These are phyloP conservation scores for Hemitrygon akajei DNA, from an alignment of 2,797 vertebrate species.

Conservation along the genomic window DNA sequence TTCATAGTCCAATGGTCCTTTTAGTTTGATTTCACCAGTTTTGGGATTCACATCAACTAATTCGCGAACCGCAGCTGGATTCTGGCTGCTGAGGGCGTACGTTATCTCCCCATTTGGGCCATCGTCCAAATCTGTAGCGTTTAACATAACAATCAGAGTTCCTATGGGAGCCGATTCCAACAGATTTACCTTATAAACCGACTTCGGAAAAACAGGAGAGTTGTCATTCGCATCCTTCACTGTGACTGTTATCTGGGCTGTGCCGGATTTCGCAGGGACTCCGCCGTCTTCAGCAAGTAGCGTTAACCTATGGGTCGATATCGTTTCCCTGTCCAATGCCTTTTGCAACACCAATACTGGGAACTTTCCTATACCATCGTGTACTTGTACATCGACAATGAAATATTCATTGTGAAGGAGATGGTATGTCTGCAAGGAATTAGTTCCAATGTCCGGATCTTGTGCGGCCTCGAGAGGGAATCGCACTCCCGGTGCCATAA, in stretches of 20 bases:
- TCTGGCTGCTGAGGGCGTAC: neutral
- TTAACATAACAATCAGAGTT: conserved; percentile 43
- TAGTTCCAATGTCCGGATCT: neutral
- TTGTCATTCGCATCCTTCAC: conserved; percentile 39
- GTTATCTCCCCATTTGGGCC: neutral
- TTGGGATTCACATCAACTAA: conserved; percentile 43
- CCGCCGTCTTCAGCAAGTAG: neutral
- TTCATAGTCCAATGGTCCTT: neutral
- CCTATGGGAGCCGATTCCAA: conserved; percentile 46
- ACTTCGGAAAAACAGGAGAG: neutral
- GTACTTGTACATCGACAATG: neutral
- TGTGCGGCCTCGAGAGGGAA: neutral
- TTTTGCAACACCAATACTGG: neutral
- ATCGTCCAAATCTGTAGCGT: neutral
- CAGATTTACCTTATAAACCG: neutral
- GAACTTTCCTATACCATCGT: no score
- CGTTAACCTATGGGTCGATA: neutral
- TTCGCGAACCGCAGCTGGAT: conserved; percentile 44
- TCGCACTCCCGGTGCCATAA: neutral
- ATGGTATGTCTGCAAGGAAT: neutral
- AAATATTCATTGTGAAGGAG: neutral
- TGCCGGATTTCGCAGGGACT: neutral
- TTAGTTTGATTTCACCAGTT: neutral
- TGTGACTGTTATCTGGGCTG: neutral
- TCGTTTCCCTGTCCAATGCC: neutral